Evolutionary conservation across 2,797 vertebrate species (phyloP).

Genomic region (Ambastaia sidthimunki): DNA sequence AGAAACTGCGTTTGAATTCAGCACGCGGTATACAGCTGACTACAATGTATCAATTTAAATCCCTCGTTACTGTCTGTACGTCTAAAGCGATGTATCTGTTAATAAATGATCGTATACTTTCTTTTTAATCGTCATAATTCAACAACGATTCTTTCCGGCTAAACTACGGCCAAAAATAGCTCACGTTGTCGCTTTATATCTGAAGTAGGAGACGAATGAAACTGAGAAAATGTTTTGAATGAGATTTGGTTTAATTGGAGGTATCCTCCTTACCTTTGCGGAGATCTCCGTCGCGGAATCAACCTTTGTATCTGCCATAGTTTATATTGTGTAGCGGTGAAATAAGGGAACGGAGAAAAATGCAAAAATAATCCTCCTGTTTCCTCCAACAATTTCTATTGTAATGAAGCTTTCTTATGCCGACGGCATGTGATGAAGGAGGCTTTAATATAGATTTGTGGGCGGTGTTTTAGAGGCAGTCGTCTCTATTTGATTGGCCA

Average conservation of each 20-base stretch:
- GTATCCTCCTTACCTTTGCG: conserved; percentile 76
- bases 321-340: conserved; percentile 63
- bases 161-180: not conserved
- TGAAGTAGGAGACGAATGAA: conserved; percentile 49
- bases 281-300: conserved; percentile 77
- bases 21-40: conserved; percentile 46
- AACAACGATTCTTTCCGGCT: not conserved
- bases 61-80: not conserved
- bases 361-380: conserved; percentile 68
- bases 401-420: conserved; percentile 76
- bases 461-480: conserved; percentile 68
- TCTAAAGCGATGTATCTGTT: not conserved
- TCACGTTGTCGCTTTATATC: conserved; percentile 36
- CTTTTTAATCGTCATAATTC: not conserved
- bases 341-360: conserved; percentile 71
- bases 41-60: not conserved
- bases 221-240: not conserved
- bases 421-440: conserved; percentile 70
- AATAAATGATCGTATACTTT: not conserved
- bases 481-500: conserved; percentile 66
- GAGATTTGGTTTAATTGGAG: conserved; percentile 3
- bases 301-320: conserved; percentile 83
- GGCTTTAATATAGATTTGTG: conserved; percentile 74
- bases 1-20: conserved; percentile 55
- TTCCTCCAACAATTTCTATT: conserved; percentile 56